A percentile compares a stretch with the other conserved stretches of the same genome.
These are phyloP conservation scores for Melanerpes aurifrons DNA, from an alignment of 2,113 vertebrate genomes.

Conservation along the genomic window DNA sequence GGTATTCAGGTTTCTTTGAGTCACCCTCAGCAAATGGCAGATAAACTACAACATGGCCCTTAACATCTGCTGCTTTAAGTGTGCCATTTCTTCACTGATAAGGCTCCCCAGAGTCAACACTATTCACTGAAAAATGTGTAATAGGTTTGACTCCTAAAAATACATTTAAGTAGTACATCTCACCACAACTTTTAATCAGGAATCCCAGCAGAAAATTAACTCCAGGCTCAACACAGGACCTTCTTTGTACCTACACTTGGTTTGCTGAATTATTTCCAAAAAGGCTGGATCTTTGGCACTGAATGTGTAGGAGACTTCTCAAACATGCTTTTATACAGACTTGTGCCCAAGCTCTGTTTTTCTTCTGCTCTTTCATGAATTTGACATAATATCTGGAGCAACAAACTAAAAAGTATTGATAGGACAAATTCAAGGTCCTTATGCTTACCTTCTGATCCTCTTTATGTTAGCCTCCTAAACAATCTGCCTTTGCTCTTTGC, in stretches of 20 bases:
- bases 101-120: neutral
- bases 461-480: neutral
- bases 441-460: neutral
- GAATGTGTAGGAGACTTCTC: neutral
- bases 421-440: neutral
- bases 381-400: neutral
- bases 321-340: neutral
- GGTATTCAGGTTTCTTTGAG: neutral
- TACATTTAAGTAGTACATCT: neutral
- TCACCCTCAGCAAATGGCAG: neutral
- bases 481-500: neutral
- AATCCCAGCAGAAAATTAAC: conserved; percentile 7
- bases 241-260: conserved; percentile 21
- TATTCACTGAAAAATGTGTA: neutral
- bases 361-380: neutral
- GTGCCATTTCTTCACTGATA: neutral
- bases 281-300: neutral
- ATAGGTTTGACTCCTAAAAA: neutral
- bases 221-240: conserved; percentile 8
- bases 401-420: neutral
- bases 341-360: neutral
- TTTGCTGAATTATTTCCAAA: neutral
- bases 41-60: neutral
- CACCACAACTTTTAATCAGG: conserved; percentile 10
- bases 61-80: neutral